A percentile compares a stretch with the other conserved stretches of the same genome.
Evolutionary conservation across 64 coral and sea anemone species (phyloP).

Genomic region (Stichodactyla mertensii): DNA sequence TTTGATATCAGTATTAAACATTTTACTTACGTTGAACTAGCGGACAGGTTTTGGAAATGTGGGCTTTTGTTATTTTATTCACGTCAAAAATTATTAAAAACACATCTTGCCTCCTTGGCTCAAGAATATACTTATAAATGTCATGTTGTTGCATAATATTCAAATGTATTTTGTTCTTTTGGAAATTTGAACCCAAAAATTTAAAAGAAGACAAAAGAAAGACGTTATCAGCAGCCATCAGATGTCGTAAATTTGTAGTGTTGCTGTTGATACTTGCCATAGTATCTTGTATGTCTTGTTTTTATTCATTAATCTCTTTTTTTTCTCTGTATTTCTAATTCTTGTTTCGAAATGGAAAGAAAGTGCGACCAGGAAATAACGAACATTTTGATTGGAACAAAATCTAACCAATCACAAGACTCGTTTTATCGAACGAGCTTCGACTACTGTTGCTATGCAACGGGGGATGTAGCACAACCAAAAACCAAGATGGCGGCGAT

Average conservation of each 20-base stretch:
- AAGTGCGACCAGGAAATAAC: background rate
- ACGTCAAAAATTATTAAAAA: background rate
- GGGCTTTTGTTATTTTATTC: background rate
- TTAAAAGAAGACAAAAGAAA: no score
- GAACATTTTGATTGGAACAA: background rate
- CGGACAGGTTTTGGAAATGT: background rate
- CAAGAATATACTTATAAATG: background rate
- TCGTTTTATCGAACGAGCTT: background rate
- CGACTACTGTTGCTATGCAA: background rate
- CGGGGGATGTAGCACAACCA: background rate
- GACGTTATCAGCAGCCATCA: no score
- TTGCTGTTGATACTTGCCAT: no score
- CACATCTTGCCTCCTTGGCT: constrained; percentile 3
- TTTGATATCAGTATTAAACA: background rate
- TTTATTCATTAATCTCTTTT: background rate
- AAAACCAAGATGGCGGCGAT: constrained; percentile 27
- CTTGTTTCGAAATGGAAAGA: background rate
- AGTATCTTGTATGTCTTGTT: no score
- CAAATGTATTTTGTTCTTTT: no score
- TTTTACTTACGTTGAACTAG: background rate
- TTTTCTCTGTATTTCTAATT: background rate
- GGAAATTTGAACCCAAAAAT: no score
- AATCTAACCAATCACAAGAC: background rate
- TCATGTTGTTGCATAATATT: background rate
- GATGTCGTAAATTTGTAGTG: no score